These are phyloP conservation scores for Psilanteris sp. DNA, from an alignment of 1,140 invertebrate species.

Conservation along the genomic window DNA sequence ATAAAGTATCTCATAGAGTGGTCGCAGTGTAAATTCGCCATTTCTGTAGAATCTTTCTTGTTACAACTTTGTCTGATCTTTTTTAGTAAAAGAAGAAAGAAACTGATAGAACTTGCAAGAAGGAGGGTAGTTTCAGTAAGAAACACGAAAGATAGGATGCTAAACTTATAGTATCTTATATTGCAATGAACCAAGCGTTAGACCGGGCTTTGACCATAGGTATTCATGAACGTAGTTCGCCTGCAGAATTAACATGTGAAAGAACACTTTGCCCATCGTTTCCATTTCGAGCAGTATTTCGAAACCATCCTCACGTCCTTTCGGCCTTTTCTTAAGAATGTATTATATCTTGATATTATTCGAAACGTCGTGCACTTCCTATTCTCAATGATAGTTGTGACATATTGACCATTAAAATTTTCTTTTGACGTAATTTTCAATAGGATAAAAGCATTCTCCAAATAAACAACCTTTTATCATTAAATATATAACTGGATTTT, in stretches of 20 bases:
- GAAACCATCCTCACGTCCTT: conserved; percentile 8
- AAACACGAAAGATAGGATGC: conserved; percentile 45
- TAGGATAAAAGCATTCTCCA: conserved; percentile 10
- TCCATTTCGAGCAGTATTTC: conserved; percentile 45
- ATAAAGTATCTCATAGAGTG: conserved; percentile 69
- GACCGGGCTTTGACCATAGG: conserved; percentile 74
- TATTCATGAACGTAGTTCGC: conserved; percentile 75
- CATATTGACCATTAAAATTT: conserved; percentile 46
- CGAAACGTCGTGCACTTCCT: conserved; percentile 15
- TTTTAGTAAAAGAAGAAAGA: conserved; percentile 32
- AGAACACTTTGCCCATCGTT: conserved; percentile 67
- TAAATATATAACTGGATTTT: conserved; percentile 23
- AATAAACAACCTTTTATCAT: conserved; percentile 5
- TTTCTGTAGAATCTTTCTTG: conserved; percentile 71
- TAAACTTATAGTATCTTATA: conserved; percentile 59
- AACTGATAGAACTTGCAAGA: conserved; percentile 33
- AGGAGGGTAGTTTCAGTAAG: conserved; percentile 37
- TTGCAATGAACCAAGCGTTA: conserved; percentile 49
- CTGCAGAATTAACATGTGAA: conserved; percentile 77
- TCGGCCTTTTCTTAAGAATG: conserved; percentile 14
- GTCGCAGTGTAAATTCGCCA: conserved; percentile 70
- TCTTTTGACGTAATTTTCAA: conserved; percentile 43
- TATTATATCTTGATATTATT: conserved; percentile 38
- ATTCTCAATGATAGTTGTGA: conserved; percentile 36
- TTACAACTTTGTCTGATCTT: conserved; percentile 56